phyloP scores from a whole-genome alignment of 2,113 vertebrate genomes.

The Pandion haliaetus region DNA sequence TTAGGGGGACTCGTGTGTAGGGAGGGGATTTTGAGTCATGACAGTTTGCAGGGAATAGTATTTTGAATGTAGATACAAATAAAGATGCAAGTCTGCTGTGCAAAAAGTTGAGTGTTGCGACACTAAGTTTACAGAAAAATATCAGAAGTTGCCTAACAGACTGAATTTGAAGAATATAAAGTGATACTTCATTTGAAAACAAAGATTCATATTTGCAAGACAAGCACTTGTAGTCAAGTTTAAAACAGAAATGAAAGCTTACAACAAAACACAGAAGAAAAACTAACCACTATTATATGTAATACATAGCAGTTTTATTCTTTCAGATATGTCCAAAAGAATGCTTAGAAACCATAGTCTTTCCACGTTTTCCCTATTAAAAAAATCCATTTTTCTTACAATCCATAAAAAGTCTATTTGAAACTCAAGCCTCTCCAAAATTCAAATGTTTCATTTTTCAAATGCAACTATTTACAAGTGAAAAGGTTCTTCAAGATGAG shows the following conservation, averaged over 20 bases:
- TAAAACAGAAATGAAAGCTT: not conserved
- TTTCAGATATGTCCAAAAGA: not conserved
- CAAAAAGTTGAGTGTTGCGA: not conserved
- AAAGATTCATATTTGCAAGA: not conserved
- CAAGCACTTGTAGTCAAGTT: not conserved
- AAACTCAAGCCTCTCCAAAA: not conserved
- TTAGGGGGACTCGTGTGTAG: not conserved
- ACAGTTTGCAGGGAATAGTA: not conserved
- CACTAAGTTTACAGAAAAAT: not conserved
- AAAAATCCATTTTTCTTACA: not conserved
- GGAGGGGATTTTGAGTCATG: not conserved
- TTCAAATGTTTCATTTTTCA: not conserved
- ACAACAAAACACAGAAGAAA: not conserved
- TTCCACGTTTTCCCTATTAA: not conserved
- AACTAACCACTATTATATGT: not conserved
- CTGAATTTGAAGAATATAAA: not conserved
- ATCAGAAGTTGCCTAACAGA: not conserved
- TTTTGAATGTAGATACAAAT: not conserved
- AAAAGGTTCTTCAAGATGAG: not conserved
- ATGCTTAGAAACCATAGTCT: not conserved
- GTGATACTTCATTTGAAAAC: not conserved
- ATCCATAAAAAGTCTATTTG: not conserved
- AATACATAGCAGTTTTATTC: not conserved
- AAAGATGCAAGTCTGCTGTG: not conserved
- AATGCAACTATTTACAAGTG: not conserved